phyloP scores from a whole-genome alignment of 2,888 invertebrate genomes.

The Ochropleura plecta region DNA sequence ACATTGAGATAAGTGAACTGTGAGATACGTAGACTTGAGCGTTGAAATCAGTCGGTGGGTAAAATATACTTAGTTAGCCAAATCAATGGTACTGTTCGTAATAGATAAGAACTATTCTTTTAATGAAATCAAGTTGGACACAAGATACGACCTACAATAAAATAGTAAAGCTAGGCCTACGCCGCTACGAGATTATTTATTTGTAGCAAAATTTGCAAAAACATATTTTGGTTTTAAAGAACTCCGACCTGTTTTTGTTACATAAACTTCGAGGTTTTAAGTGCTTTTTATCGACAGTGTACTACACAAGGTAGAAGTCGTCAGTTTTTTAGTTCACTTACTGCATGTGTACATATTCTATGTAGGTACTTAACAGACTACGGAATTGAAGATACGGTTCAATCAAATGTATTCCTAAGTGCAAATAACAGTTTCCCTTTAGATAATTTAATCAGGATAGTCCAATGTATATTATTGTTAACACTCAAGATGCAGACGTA shows the following conservation, averaged over 20 bases:
- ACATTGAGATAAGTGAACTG: not conserved
- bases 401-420: constrained; percentile 39
- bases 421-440: constrained; percentile 34
- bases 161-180: constrained; percentile 20
- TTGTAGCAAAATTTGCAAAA: not conserved
- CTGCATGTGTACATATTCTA: not conserved
- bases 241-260: not conserved
- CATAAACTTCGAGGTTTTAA: not conserved
- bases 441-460: constrained; percentile 38
- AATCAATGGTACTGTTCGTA: not conserved
- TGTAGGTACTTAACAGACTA: constrained; percentile 3
- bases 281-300: not conserved
- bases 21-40: not conserved
- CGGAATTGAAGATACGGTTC: constrained; percentile 4
- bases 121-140: not conserved
- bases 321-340: not conserved
- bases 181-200: constrained; percentile 37
- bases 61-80: not conserved
- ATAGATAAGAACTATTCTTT: not conserved
- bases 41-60: too few species aligned
- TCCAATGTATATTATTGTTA: constrained; percentile 49
- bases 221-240: not conserved
- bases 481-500: constrained; percentile 50
- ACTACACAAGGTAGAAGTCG: not conserved
- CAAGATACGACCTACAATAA: not conserved